Evolutionary conservation across 2,888 invertebrate genomes (phyloP).

Genomic region (Tenthredo mesomela): DNA sequence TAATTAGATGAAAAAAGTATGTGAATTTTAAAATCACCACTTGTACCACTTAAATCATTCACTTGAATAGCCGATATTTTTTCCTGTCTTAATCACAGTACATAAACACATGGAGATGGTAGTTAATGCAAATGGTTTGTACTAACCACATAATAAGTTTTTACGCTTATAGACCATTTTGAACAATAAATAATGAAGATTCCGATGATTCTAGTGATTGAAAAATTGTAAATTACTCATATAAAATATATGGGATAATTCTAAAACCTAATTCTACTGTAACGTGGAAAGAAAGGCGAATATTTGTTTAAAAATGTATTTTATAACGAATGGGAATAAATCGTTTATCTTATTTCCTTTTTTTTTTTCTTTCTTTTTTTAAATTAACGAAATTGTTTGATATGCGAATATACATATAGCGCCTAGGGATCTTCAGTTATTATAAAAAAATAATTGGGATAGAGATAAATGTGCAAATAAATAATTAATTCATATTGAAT

Average conservation of each 20-base stretch:
- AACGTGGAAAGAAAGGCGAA: neutral
- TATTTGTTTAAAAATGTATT: neutral
- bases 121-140: neutral
- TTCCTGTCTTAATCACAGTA: constrained; percentile 14
- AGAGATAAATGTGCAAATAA: constrained; percentile 35
- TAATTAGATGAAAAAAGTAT: neutral
- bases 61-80: neutral
- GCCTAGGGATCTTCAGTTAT: neutral
- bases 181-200: constrained; percentile 29
- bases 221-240: constrained; percentile 1
- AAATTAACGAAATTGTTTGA: constrained; percentile 2
- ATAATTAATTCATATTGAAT: constrained; percentile 39
- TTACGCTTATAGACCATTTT: neutral
- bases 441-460: neutral
- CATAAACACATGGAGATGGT: constrained; percentile 20
- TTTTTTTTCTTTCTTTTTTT: no score
- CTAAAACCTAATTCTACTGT: neutral
- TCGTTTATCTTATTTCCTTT: neutral
- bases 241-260: constrained; percentile 23
- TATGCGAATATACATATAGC: constrained; percentile 15
- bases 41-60: neutral
- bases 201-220: neutral
- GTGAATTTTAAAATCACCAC: neutral
- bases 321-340: neutral
- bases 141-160: neutral